Evolutionary conservation across 2,797 vertebrate genomes (phyloP), one percentile per base, ranked within the genome.

Genomic region (Neosilurus mollespiculum): DNA sequence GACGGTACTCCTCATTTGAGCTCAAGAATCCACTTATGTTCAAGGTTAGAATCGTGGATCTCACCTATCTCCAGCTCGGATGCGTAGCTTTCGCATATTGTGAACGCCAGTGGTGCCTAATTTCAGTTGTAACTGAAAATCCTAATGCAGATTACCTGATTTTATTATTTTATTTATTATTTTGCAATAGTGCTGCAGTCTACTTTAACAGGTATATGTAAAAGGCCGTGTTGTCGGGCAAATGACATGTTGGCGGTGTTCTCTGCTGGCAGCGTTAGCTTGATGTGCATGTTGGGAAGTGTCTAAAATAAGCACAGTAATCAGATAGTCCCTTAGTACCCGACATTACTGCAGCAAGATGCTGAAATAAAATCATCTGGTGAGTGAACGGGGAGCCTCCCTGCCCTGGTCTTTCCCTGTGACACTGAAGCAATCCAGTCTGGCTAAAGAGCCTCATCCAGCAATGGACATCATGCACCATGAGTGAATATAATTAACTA

Each of bases 291-390:
- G 54, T 75, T 34, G 20, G 26, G 10, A 58, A 11, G 24, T 1
- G 54, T 75, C 72, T 75, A 75, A 75, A 75, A 58, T 75, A 58
- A 75, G 72, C 26, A 7, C 26, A 24, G 26, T 58, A 75, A 75
- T 22, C 30, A 75, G 54, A 75, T 22, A 58, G 53, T 34, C 72
- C 26, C 22, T 75, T 34, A 58, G 18, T 12, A 2, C 4, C 30
- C 26, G 34, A 15, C 49, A 15, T 71, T 53, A 69, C 34, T 43
- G 5, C 65, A 30, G 71, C 53, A 10, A 34, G 26, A 58, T 58
- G 16, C 72, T 34, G 72, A 34, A 75, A 75, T 37, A 1, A 12
- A 75, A 54, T 26, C 49, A 26, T 18, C 51, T 73, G n/a, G 26
- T 11, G 51, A 54, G 51, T 73, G 71, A 75, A 30, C 10, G 16